A percentile compares a stretch with the other conserved stretches of the same genome.
Evolutionary conservation across 2,113 vertebrate species (phyloP).

Genomic region (Philantomba maxwellii): DNA sequence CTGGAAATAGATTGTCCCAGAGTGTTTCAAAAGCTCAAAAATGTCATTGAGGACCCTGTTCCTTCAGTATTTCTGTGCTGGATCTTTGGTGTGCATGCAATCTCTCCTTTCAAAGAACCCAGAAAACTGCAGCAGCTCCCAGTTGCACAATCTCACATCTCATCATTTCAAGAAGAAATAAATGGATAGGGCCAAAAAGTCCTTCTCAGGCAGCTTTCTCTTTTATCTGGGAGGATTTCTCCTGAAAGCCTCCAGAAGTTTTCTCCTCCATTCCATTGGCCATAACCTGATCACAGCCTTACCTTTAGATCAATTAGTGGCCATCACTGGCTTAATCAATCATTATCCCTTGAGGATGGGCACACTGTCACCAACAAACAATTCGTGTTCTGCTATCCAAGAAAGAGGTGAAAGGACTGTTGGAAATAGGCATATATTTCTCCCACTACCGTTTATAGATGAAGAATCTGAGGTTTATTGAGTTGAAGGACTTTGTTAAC

Average conservation of each 20-base stretch:
- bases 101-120: neutral
- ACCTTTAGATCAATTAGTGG: neutral
- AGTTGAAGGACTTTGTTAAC: neutral
- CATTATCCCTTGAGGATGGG: neutral
- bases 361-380: neutral
- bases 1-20: neutral
- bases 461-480: neutral
- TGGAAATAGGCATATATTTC: neutral
- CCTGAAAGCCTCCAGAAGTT: neutral
- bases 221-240: neutral
- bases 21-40: neutral
- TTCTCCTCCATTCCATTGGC: neutral
- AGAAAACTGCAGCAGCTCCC: neutral
- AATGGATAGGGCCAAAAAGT: neutral
- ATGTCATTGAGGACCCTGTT: neutral
- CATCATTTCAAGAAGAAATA: neutral
- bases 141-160: neutral
- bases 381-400: neutral
- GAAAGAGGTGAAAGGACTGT: neutral
- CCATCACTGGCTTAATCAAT: neutral
- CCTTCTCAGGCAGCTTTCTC: neutral
- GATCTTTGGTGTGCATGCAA: neutral
- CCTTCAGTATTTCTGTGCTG: neutral
- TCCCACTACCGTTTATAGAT: neutral
- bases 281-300: neutral